Conservation (phyloP, 2,797 vertebrate species). For the Anguilla obscura region DNA sequence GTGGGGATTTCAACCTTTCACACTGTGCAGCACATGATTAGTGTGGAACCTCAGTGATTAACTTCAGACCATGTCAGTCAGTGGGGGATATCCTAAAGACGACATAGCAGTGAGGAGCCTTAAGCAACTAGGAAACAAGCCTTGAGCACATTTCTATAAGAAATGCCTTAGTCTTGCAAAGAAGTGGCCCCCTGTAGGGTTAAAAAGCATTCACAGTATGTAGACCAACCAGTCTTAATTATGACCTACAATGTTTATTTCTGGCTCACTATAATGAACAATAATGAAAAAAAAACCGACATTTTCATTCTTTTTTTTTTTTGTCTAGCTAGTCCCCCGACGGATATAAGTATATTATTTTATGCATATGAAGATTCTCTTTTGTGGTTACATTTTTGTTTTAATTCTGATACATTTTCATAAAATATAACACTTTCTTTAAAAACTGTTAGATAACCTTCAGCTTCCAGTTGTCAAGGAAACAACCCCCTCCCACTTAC, state of each 20-base stretch:
- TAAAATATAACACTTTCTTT: too few species aligned
- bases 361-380: background rate
- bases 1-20: background rate
- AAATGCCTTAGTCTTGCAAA: background rate
- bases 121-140: background rate
- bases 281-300: background rate
- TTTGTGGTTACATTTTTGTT: background rate
- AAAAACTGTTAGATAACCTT: too few species aligned
- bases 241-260: background rate
- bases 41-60: background rate
- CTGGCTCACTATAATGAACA: background rate
- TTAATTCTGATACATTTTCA: too few species aligned
- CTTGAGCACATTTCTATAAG: background rate
- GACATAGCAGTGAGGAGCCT: background rate
- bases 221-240: background rate
- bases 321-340: background rate
- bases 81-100: background rate
- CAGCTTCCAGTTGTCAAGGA: background rate
- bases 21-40: background rate
- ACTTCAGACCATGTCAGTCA: background rate
- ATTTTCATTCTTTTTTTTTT: too few species aligned
- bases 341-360: background rate
- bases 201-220: background rate
- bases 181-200: background rate
- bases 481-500: background rate